Base-by-base conservation (phyloP, 2,113 vertebrate genomes). In the Hassar affinis region DNA sequence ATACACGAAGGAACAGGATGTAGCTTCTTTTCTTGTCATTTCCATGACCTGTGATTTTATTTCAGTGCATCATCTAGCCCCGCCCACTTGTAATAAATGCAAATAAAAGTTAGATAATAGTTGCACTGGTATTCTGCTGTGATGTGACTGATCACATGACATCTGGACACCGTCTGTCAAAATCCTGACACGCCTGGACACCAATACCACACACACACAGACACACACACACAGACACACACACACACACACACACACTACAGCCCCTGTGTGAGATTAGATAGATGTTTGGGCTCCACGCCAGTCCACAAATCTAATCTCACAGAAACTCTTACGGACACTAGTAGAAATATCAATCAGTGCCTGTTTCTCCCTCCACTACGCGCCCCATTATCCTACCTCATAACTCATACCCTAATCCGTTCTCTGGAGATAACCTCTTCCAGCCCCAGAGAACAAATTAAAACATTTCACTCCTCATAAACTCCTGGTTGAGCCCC, bases 171-270 rank as follows among this genome's bases (percentile, higher is more conserved):
- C 6, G 20, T 64, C 62, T 35, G 35, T 33, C 15, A 64, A 35
- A 64, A 64, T 35, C 6, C 35, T 69, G 35, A 69, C 38, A 69
- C 11, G 17, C 30, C 38, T 27, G 6, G 68, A 45, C 6, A 45
- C 4, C 1, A 9, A 1, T 14, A 38, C 17, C 17, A 15, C 33
- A 15, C n/a, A 38, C 30, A 25, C 30, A 35, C 61, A 18, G 0
- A 12, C 10, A 30, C 59, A 62, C 59, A 62, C 59, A 27, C 62
- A 64, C 62, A 33, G 14, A 33, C 61, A 33, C 62, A 68, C 64
- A 68, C 66, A 69, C 66, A 69, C 66, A 69, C 66, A 42, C 35
- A 42, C 66, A 69, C 35, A 64, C 62, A 33, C 27, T 18, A 42
- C 8, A 20, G 8, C 2, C 64, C 33, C 66, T 6, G 15, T n/a